phyloP scores from a whole-genome alignment of 2,888 invertebrate species.

The Volucella inflata region DNA sequence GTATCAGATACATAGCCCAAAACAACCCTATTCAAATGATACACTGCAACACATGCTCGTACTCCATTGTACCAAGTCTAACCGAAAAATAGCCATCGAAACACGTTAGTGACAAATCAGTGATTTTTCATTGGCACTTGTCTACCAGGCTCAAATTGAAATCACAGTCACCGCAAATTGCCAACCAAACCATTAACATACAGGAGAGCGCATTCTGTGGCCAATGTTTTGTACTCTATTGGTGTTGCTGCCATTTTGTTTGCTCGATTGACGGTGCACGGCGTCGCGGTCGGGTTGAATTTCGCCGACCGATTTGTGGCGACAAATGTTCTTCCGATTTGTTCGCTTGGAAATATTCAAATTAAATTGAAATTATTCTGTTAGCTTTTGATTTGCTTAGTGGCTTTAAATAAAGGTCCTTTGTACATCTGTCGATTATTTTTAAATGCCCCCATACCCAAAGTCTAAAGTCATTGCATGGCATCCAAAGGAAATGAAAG shows the following conservation, averaged over 20 bases:
- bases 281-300: not conserved
- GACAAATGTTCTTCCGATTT: slow-evolving; percentile 30
- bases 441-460: slow-evolving; percentile 7
- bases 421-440: slow-evolving; percentile 18
- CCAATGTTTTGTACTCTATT: slow-evolving; percentile 30
- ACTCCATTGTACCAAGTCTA: not conserved
- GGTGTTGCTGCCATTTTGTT: slow-evolving; percentile 34
- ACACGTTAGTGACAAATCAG: slow-evolving; percentile 35
- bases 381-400: slow-evolving; percentile 30
- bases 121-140: slow-evolving; percentile 47
- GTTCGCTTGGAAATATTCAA: slow-evolving; percentile 56
- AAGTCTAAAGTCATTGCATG: slow-evolving; percentile 9
- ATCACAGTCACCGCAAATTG: slow-evolving; percentile 36
- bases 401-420: slow-evolving; percentile 11
- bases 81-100: slow-evolving; percentile 21
- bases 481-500: not conserved
- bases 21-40: not conserved
- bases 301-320: slow-evolving; percentile 39
- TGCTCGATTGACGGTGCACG: slow-evolving; percentile 33
- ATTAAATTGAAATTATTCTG: slow-evolving; percentile 51
- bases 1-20: no score
- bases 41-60: not conserved
- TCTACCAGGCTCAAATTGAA: slow-evolving; percentile 27
- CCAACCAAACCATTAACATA: slow-evolving; percentile 30
- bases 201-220: slow-evolving; percentile 21